Evolutionary conservation across 2,113 vertebrate species (phyloP).

Genomic region (Cryptomyrus ogoouensis): DNA sequence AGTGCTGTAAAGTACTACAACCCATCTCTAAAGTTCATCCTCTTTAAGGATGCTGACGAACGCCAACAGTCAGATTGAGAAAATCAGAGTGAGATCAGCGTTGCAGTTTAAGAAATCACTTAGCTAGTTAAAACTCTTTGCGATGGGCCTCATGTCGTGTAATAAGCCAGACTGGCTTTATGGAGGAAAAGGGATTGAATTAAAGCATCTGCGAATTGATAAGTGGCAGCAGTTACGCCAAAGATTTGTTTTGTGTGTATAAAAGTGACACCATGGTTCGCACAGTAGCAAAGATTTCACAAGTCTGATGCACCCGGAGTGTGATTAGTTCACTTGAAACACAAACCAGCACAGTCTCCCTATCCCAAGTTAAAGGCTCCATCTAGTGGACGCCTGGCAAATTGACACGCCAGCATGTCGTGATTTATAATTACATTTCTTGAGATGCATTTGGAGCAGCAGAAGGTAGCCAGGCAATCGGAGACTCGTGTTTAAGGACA

Average conservation of each 20-base stretch:
- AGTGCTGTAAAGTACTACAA: not conserved
- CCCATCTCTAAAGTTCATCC: not conserved
- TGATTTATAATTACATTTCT: slow-evolving; percentile 19
- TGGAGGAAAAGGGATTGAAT: not conserved
- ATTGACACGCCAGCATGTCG: not conserved
- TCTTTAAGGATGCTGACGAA: not conserved
- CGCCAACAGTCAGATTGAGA: not conserved
- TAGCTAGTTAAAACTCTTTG: not conserved
- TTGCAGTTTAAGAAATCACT: not conserved
- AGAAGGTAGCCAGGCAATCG: not conserved
- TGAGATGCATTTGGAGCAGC: not conserved
- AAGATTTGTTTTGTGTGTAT: not conserved
- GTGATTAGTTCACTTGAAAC: not conserved
- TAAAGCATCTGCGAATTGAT: not conserved
- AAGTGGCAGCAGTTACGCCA: not conserved
- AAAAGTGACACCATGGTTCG: not conserved
- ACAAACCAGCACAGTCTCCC: not conserved
- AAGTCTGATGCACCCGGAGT: not conserved
- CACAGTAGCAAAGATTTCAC: not conserved
- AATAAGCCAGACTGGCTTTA: not conserved
- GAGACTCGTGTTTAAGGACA: not conserved
- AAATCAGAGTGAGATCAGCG: not conserved
- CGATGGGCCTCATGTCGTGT: not conserved
- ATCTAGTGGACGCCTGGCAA: not conserved
- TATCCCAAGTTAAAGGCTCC: not conserved